Evolutionary conservation across 2,888 invertebrate species (phyloP).

Genomic region (Octodonta nipae): DNA sequence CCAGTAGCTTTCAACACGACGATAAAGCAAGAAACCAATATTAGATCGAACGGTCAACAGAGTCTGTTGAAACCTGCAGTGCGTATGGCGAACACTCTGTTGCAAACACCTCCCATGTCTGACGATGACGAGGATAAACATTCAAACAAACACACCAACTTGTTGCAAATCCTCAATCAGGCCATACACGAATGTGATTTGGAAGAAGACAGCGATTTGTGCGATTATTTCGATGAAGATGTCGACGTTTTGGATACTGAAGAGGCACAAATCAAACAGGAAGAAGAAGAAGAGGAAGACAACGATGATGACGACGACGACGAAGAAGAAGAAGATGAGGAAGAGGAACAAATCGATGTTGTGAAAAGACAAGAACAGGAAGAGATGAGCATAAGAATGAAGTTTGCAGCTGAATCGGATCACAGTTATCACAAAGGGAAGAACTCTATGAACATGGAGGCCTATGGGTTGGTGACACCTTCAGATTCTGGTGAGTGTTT

Average conservation of each 20-base stretch:
- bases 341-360: too few relatives aligned
- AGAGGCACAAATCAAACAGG: conserved; percentile 26
- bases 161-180: conserved; percentile 24
- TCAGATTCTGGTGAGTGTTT: conserved; percentile 72
- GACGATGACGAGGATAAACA: conserved; percentile 32
- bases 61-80: conserved; percentile 23
- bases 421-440: conserved; percentile 59
- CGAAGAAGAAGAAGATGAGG: conserved; percentile 26
- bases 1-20: neutral
- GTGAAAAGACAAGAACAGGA: too few relatives aligned
- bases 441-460: conserved; percentile 44
- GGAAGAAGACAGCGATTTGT: conserved; percentile 28
- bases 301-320: conserved; percentile 29
- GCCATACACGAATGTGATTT: conserved; percentile 27
- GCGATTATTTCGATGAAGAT: conserved; percentile 27
- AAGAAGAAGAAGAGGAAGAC: conserved; percentile 20
- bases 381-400: conserved; percentile 8
- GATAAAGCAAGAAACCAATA: conserved; percentile 4
- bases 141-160: conserved; percentile 11
- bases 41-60: conserved; percentile 9
- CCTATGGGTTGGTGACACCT: conserved; percentile 69
- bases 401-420: conserved; percentile 35
- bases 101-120: conserved; percentile 31
- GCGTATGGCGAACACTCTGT: conserved; percentile 11
- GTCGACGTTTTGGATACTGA: conserved; percentile 20